These are phyloP conservation scores for Blastobasis lacticolella DNA, from an alignment of 2,888 invertebrate genomes.

Conservation along the genomic window DNA sequence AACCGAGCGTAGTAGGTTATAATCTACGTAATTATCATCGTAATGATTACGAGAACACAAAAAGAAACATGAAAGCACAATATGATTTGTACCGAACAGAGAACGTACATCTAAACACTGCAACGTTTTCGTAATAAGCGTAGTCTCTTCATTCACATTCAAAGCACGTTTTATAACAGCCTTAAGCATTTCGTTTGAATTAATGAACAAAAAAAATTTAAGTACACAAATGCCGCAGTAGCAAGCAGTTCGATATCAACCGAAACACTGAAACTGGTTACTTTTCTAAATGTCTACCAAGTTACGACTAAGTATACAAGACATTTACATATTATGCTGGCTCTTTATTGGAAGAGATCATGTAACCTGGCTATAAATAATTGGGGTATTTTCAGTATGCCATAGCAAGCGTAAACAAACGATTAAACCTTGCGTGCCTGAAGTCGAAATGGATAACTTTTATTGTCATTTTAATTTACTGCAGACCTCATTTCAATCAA, in stretches of 20 bases:
- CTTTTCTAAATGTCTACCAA: conserved; percentile 40
- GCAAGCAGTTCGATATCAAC: conserved; percentile 45
- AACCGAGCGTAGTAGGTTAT: too few relatives aligned
- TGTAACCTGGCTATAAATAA: conserved; percentile 64
- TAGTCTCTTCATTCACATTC: conserved; percentile 42
- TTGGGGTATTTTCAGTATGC: conserved; percentile 50
- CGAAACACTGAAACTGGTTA: conserved; percentile 41
- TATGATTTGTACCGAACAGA: conserved; percentile 3
- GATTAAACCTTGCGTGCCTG: conserved; percentile 57
- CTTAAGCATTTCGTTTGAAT: conserved; percentile 45
- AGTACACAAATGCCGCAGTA: conserved; percentile 33
- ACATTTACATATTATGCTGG: conserved; percentile 60
- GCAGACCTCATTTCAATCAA: not conserved
- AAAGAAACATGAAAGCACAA: not conserved
- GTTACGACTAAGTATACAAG: conserved; percentile 54
- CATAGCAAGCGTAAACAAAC: conserved; percentile 62
- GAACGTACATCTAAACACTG: conserved; percentile 50
- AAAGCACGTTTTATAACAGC: conserved; percentile 61
- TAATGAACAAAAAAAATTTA: conserved; percentile 12
- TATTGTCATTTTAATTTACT: conserved; percentile 8
- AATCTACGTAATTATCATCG: too few relatives aligned
- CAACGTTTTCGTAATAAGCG: conserved; percentile 46
- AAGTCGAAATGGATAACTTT: conserved; percentile 14
- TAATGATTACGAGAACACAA: not conserved
- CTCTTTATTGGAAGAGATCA: conserved; percentile 62